phyloP scores from a whole-genome alignment of 2,797 vertebrate genomes.

The Gila robusta region DNA sequence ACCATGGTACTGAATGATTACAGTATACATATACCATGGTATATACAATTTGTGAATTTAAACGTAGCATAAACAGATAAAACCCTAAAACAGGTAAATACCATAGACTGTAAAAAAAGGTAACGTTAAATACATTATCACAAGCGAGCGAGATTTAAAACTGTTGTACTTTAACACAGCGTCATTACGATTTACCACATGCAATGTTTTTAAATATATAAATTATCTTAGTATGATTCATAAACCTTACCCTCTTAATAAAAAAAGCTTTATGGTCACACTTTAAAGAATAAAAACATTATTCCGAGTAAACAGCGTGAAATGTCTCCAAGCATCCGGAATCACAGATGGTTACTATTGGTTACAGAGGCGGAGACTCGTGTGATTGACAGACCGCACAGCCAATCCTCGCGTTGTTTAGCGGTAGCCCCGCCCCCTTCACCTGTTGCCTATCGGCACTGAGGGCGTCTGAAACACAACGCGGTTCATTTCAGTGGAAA shows the following conservation, averaged over 20 bases:
- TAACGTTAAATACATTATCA: not conserved
- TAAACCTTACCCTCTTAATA: constrained; percentile 4
- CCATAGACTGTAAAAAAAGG: too few species aligned
- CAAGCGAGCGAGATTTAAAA: not conserved
- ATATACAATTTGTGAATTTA: not conserved
- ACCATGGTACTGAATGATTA: not conserved
- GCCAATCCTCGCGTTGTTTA: too few species aligned
- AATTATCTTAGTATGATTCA: not conserved
- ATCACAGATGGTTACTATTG: constrained; percentile 20
- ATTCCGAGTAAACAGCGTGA: not conserved
- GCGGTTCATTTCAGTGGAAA: not conserved
- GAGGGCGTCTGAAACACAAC: not conserved
- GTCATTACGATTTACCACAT: not conserved
- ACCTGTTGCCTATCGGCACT: not conserved
- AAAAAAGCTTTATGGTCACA: not conserved
- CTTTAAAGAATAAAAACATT: not conserved
- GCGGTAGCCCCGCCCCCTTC: constrained; percentile 4
- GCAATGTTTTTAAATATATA: not conserved
- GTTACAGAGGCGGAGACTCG: not conserved
- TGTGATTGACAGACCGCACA: not conserved
- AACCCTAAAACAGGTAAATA: not conserved
- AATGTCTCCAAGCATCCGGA: not conserved
- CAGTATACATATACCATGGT: not conserved
- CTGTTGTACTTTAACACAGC: not conserved
- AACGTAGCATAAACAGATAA: not conserved